Evolutionary conservation across 2,113 vertebrate species (phyloP).

Genomic region (Trogon melanurus): DNA sequence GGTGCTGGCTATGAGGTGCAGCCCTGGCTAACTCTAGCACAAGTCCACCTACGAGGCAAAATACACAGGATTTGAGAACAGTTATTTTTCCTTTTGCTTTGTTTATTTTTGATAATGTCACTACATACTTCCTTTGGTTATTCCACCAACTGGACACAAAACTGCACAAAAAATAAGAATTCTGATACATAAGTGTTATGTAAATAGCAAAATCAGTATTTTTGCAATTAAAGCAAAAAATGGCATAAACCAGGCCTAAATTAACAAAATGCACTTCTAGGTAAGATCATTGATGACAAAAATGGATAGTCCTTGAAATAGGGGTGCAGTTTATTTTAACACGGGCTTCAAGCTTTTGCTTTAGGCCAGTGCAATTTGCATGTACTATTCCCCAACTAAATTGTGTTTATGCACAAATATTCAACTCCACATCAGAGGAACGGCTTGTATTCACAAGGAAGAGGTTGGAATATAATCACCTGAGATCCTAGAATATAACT

Average conservation of each 20-base stretch:
- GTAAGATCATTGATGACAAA: neutral
- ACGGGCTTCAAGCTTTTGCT: neutral
- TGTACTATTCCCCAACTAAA: neutral
- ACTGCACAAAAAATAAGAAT: neutral
- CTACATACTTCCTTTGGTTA: neutral
- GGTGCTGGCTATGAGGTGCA: neutral
- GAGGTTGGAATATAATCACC: neutral
- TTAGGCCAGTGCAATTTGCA: neutral
- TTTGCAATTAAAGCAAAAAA: neutral
- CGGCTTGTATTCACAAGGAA: accelerated
- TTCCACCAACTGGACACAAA: neutral
- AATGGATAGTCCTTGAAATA: neutral
- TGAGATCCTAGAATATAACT: neutral
- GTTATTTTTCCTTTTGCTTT: neutral
- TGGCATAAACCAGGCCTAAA: neutral
- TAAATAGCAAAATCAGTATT: neutral
- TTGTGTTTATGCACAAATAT: neutral
- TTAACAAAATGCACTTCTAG: neutral
- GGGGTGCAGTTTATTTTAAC: neutral
- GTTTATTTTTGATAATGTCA: neutral
- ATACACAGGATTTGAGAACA: neutral
- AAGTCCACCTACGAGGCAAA: neutral
- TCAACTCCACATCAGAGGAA: neutral
- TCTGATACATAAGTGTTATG: neutral
- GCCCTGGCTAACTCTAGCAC: neutral